Evolutionary conservation across 2,888 invertebrate genomes (phyloP).

Genomic region (Tuberolachnus salignus): DNA sequence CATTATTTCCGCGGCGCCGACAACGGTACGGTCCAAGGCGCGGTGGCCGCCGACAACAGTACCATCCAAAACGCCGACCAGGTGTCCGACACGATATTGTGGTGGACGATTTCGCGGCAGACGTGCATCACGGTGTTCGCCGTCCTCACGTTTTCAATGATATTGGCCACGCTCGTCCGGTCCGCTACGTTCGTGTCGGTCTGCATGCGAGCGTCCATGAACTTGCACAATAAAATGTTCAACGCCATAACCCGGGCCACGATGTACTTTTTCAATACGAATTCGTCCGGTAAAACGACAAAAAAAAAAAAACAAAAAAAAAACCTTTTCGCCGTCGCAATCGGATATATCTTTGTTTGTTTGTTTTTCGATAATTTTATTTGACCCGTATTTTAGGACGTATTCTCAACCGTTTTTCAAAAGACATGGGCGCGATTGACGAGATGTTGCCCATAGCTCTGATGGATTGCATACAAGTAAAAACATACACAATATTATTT

Average conservation of each 20-base stretch:
- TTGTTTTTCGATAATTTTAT: slow-evolving; percentile 64
- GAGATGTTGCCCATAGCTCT: slow-evolving; percentile 25
- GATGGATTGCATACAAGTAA: slow-evolving; percentile 31
- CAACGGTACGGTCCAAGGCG: not conserved
- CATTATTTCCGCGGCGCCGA: slow-evolving; percentile 38
- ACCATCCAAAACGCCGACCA: not conserved
- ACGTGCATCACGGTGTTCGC: slow-evolving; percentile 69
- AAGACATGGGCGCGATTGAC: slow-evolving; percentile 56
- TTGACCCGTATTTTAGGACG: slow-evolving; percentile 22
- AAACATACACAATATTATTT: not conserved
- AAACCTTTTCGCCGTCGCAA: not conserved
- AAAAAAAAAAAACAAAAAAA: not conserved
- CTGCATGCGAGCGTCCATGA: slow-evolving; percentile 80
- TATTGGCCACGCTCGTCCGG: slow-evolving; percentile 68
- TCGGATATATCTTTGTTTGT: slow-evolving; percentile 63
- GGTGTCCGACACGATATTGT: slow-evolving; percentile 1
- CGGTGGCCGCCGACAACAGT: not conserved
- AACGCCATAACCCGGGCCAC: slow-evolving; percentile 77
- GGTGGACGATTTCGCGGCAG: slow-evolving; percentile 32
- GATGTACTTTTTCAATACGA: slow-evolving; percentile 87
- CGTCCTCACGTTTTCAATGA: slow-evolving; percentile 65
- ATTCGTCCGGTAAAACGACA: slow-evolving; percentile 72
- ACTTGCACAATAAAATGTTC: slow-evolving; percentile 85
- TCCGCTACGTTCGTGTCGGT: slow-evolving; percentile 74
- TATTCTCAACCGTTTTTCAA: slow-evolving; percentile 57